A percentile compares a stretch with the other conserved stretches of the same genome.
phyloP scores from a whole-genome alignment of 2,797 vertebrate genomes.

The Pitangus sulphuratus region DNA sequence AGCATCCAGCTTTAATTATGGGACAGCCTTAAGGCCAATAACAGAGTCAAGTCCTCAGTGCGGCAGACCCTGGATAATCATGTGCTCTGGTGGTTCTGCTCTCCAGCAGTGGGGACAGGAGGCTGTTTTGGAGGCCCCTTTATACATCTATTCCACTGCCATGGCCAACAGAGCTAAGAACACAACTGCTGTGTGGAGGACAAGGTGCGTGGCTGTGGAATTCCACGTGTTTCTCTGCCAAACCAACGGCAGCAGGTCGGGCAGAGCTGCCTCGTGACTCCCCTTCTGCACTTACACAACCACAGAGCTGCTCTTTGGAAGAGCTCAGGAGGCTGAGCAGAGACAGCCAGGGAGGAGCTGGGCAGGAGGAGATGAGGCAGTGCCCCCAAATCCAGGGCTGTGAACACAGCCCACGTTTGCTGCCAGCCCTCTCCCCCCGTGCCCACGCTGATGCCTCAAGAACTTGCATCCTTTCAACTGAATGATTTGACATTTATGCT shows the following conservation, averaged over 20 bases:
- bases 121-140: background rate
- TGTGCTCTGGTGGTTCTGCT: background rate
- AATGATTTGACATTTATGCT: constrained; percentile 20
- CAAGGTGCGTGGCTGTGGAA: background rate
- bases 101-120: background rate
- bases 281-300: background rate
- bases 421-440: background rate
- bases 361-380: background rate
- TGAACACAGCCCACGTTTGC: accelerated
- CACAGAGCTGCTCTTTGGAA: background rate
- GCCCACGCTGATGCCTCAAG: background rate
- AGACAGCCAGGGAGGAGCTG: background rate
- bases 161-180: background rate
- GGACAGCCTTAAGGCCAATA: background rate
- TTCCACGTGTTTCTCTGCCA: background rate
- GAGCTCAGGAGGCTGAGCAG: background rate
- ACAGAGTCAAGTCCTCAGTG: background rate
- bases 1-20: background rate
- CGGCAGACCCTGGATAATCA: background rate
- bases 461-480: background rate
- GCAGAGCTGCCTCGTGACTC: background rate
- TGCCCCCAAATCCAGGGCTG: background rate
- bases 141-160: background rate
- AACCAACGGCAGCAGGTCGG: background rate
- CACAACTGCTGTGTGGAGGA: background rate